Evolutionary conservation across 92 coral and sea anemone genomes (phyloP), one percentile per base, ranked within the genome.

Genomic region (Phymanthus crucifer): DNA sequence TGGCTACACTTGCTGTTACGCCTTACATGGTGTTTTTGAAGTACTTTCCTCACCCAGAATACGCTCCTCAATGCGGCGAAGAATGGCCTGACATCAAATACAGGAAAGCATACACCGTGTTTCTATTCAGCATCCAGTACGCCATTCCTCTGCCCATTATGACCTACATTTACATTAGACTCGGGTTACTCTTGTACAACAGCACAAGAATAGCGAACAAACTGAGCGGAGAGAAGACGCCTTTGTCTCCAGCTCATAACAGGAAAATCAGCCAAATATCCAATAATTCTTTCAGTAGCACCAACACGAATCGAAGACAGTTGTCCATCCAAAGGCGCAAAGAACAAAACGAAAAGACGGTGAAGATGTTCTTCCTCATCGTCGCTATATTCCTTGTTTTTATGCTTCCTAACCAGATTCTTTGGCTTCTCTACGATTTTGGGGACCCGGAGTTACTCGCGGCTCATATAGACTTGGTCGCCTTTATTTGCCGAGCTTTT

Each of bases 381-480:
- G 99, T 96, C 4, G 75, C 83, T 19, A 90, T 96, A 31, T 96
- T 93, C 72, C 83, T 94, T 65, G 26, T 96, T 21, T 93, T 96
- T 46, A 96, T 92, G 91, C 90, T 93, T 40, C 99, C 99, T 7
- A 90, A 96, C 36, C 97, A 96, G 40, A 74, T 96, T 23, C 86
- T 91, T 16, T 96, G 98, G 98, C 67, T 96, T 31, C 80, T 91
- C 36, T 57, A 74, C 32, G 98, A 91, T 32, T 93, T 87, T 46
- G 84, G 86, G 47, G 72, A 89, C 45, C 70, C 92, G 11, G 74
- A 88, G n/a, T 72, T 70, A 24, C 78, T 89, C 23, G 21, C n/a
- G 3, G 52, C 47, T 11, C 80, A 95, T 38, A 54, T 84, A 17
- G 85, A 40, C 23, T 70, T 95, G 36, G 78, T 95, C 3, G 88